Percentiles rank a stretch among this genome's conserved stretches.
Evolutionary conservation across 1,140 invertebrate genomes (phyloP).

Genomic region (Drosophila ambigua): DNA sequence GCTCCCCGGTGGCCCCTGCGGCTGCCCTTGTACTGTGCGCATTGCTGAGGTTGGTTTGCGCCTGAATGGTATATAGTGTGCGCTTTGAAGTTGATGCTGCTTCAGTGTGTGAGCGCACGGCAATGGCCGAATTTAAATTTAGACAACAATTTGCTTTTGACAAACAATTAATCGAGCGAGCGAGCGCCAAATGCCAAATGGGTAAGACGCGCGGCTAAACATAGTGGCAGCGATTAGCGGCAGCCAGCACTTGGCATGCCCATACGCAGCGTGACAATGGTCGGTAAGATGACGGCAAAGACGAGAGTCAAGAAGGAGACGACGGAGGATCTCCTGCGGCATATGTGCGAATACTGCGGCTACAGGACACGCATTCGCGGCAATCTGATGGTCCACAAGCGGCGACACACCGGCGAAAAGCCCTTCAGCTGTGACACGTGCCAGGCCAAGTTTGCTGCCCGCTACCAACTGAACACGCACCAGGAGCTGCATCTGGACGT

Average conservation of each 20-base stretch:
- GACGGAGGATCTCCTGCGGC: conserved; percentile 25
- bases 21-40: too few relatives aligned
- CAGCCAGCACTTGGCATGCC: conserved; percentile 53
- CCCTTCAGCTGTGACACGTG: conserved; percentile 88
- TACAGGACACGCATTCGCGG: conserved; percentile 55
- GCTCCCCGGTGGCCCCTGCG: too few relatives aligned
- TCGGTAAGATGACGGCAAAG: conserved; percentile 1
- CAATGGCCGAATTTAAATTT: conserved; percentile 56
- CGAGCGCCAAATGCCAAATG: conserved; percentile 36
- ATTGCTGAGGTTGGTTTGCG: too few relatives aligned
- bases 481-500: conserved; percentile 46
- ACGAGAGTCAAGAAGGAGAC: background rate
- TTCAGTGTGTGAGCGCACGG: background rate
- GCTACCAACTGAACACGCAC: conserved; percentile 83
- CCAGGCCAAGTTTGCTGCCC: conserved; percentile 87
- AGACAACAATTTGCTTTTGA: conserved; percentile 55
- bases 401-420: conserved; percentile 91
- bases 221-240: conserved; percentile 68
- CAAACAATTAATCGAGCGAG: conserved; percentile 65
- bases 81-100: too few relatives aligned
- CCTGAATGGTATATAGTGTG: too few relatives aligned
- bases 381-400: conserved; percentile 85
- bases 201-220: conserved; percentile 54
- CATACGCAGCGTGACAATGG: conserved; percentile 37
- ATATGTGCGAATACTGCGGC: conserved; percentile 70